Conservation (phyloP, 2,113 vertebrate species). For the Hylia prasina region DNA sequence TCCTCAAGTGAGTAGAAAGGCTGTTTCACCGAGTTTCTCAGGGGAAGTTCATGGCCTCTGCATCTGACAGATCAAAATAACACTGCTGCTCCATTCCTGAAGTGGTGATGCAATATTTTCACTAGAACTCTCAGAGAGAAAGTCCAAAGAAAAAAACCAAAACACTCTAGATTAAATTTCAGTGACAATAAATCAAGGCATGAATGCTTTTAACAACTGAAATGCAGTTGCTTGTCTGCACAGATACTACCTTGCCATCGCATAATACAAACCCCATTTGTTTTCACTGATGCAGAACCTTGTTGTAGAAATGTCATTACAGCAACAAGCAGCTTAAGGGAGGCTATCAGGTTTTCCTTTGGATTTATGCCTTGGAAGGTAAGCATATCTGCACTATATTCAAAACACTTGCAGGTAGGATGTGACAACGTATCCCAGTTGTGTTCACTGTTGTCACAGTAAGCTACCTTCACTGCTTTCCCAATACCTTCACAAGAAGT, state of each 20-base stretch:
- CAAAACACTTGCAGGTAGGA: accelerated
- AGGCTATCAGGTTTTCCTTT: neutral
- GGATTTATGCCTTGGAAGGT: neutral
- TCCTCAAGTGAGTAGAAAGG: neutral
- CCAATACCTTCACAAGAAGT: neutral
- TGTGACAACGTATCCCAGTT: neutral
- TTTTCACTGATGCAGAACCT: neutral
- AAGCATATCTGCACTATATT: neutral
- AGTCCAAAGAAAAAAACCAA: neutral
- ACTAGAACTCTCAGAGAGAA: neutral
- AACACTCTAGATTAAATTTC: conserved; percentile 16
- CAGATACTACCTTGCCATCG: neutral
- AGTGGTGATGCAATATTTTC: conserved; percentile 41
- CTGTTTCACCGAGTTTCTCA: neutral
- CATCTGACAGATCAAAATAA: conserved; percentile 32
- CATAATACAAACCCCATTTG: neutral
- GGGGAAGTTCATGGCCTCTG: conserved; percentile 14
- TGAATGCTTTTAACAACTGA: neutral
- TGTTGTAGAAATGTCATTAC: neutral
- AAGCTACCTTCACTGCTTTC: neutral
- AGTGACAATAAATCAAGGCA: conserved; percentile 27
- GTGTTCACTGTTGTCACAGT: neutral
- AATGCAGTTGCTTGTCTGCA: neutral
- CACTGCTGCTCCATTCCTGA: conserved; percentile 34
- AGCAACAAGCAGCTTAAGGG: neutral